These are phyloP conservation scores for Tipula unca DNA, from an alignment of 2,888 invertebrate species.

Conservation along the genomic window DNA sequence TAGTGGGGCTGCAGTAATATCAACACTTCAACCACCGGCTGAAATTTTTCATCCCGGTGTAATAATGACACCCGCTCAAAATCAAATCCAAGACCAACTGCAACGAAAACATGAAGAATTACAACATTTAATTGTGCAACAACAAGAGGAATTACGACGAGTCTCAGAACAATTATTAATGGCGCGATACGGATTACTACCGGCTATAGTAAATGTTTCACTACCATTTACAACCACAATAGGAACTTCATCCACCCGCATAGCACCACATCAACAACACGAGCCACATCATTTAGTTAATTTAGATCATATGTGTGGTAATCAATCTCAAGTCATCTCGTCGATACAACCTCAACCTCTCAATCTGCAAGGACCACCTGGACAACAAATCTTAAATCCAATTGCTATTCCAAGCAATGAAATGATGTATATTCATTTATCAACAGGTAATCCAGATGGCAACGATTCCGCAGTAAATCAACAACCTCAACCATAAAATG, in stretches of 20 bases:
- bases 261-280: constrained; percentile 25
- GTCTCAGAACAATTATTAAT: constrained; percentile 82
- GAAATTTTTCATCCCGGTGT: constrained; percentile 38
- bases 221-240: constrained; percentile 23
- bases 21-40: constrained; percentile 32
- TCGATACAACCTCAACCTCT: neutral
- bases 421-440: neutral
- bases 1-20: constrained; percentile 39
- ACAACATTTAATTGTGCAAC: constrained; percentile 73
- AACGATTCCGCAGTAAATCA: neutral
- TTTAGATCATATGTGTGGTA: constrained; percentile 21
- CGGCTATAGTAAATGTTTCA: constrained; percentile 33
- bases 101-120: constrained; percentile 79
- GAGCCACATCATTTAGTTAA: constrained; percentile 24
- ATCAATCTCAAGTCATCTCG: constrained; percentile 22
- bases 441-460: neutral
- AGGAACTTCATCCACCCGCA: neutral
- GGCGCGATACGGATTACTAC: constrained; percentile 65
- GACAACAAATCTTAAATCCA: neutral
- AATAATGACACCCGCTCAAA: constrained; percentile 49
- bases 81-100: constrained; percentile 59
- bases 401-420: neutral
- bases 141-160: constrained; percentile 75
- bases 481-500: constrained; percentile 26
- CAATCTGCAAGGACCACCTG: neutral